These are phyloP conservation scores for Cosmopolites sordidus DNA, from an alignment of 2,888 invertebrate genomes.

Conservation along the genomic window DNA sequence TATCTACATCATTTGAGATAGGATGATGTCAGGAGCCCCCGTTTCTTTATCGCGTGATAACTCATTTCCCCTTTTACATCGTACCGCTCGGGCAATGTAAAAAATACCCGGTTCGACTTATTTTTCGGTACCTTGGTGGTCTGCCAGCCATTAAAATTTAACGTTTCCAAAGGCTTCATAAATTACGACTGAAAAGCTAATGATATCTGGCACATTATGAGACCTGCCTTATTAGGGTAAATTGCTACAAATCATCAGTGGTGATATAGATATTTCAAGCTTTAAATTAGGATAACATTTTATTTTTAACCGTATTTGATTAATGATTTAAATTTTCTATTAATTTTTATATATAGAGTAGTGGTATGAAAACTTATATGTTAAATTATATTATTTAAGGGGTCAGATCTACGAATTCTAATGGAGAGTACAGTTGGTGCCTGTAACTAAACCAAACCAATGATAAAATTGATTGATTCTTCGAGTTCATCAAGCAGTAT, in stretches of 20 bases:
- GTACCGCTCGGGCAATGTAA: background rate
- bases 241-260: background rate
- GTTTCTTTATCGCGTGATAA: constrained; percentile 5
- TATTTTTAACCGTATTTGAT: no score
- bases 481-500: no score
- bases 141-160: background rate
- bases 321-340: no score
- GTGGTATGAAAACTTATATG: no score
- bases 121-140: constrained; percentile 1
- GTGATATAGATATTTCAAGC: no score
- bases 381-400: no score
- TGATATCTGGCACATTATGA: constrained; percentile 18
- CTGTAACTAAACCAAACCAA: no score
- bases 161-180: constrained; percentile 3
- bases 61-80: background rate
- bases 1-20: background rate
- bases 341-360: no score
- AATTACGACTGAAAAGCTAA: constrained; percentile 14
- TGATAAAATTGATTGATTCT: no score
- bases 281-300: no score
- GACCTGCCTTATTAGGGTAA: constrained; percentile 2
- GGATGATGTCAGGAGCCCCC: background rate
- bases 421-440: no score
- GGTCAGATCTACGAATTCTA: no score
- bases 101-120: constrained; percentile 4